Evolutionary conservation across 1,140 invertebrate species (phyloP), one percentile per base, ranked within the genome.

Genomic region (Lepidurus couesii): DNA sequence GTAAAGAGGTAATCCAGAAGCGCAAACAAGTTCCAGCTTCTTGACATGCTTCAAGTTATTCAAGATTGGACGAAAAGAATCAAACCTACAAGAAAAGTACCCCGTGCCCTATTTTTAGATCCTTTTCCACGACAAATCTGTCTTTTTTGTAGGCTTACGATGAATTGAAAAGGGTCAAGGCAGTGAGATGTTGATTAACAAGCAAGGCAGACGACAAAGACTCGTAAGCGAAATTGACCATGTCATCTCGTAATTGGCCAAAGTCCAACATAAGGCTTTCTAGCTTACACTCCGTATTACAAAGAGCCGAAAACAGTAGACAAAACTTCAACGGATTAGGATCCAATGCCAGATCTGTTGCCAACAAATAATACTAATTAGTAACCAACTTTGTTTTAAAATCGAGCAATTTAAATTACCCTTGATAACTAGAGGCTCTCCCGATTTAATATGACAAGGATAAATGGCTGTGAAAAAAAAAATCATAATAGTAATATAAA

Each of bases 141-240:
- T 34, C 34, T 34, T 34, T 34, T n/a, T 65, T 21, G 8, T 21
- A 1, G 13, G 7, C 53, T 65, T 65, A 65, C 53, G 53, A 65
- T 13, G 16, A 65, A 65, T 65, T 65, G 53, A 65, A 65, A 21
- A 65, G 53, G 53, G 53, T 65, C 53, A 65, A 65, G 53, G 53
- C 21, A 13, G 6, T 65, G 53, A 65, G 53, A 2, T 65, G 53
- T 16, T 65, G 53, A 65, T 65, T 65, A 13, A 65, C 53, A 13
- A n/a, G 7, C 53, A 65, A 21, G 7, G 53, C 53, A 65, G 53
- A 65, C 1, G 53, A 65, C 16, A 65, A 21, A 65, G 53, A 65
- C 16, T n/a, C 9, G 13, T 65, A 65, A 65, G 53, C 53, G 53
- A 65, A 65, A 65, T 65, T 21, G 7, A 65, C 53, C 16, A 65